Base-by-base conservation (phyloP, 2,113 vertebrate species). In the Hippocampus barbouri region DNA sequence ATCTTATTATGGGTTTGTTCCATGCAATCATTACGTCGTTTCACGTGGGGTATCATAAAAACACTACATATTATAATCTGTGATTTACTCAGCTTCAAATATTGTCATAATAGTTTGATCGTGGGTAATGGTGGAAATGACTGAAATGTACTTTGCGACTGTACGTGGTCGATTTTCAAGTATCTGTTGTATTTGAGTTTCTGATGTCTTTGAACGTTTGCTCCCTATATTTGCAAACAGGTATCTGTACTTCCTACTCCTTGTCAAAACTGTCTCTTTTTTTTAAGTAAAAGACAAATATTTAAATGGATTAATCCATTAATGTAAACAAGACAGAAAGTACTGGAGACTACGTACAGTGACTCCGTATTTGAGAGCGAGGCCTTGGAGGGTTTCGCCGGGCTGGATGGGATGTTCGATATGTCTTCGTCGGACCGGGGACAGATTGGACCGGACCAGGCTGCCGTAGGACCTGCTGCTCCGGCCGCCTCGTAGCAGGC, bases 291-390 rank as follows among this genome's bases (percentile, higher is more conserved):
- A 30, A 15, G 12, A 27, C 15, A 25, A 30, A 30, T 16, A 27
- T 59, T 30, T 15, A 59, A 2, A 27, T 10, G 15, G 56, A 59
- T 59, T 30, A 59, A 14, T 27, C 5, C 43, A 45, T 15, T 4
- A 6, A 6, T 2, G 2, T 10, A 61, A 9, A 30, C 30, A 34
- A 34, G 27, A 18, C 0, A 47, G 0, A 14, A 45, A 25, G 12
- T 45, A 86, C 88, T 85, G 5, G 34, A 38, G 34, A 5, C 5
- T 38, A 38, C 34, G 34, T 41, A 90, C 88, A 51, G 87, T 93
- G 25, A 96, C 96, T 69, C 95, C 96, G n/a, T 98, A 98, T 78
- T 91, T 95, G 63, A 97, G 92, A 3, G 96, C 91, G 76, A 98
- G 85, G 47, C 96, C 96, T 73, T 93, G 93, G 3, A 98, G 83